Conservation (phyloP, 2,888 invertebrate species). For the Ormyrus labotus region DNA sequence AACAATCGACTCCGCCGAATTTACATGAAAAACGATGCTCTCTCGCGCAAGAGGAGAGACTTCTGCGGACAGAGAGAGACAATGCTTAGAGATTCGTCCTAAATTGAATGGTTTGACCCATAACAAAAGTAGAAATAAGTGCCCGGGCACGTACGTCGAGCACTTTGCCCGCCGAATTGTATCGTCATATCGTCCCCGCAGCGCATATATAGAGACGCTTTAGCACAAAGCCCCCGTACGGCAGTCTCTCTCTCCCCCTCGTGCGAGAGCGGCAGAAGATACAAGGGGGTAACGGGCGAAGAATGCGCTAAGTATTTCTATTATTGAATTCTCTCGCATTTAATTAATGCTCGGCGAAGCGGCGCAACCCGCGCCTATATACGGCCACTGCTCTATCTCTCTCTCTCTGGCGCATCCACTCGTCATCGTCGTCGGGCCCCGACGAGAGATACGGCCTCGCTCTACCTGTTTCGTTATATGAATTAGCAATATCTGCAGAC, state of each 20-base stretch:
- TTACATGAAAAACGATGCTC: constrained; percentile 51
- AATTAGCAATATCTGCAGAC: constrained; percentile 39
- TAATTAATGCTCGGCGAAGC: constrained; percentile 56
- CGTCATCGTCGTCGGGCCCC: too few relatives aligned
- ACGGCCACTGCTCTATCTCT: too few relatives aligned
- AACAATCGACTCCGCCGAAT: constrained; percentile 40
- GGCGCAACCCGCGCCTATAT: constrained; percentile 2
- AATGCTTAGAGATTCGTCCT: not conserved
- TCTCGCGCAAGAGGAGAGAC: not conserved
- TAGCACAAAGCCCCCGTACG: not conserved
- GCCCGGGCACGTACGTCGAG: constrained; percentile 45
- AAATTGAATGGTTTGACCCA: not conserved
- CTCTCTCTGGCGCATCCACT: too few relatives aligned
- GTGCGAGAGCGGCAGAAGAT: not conserved
- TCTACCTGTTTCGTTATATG: constrained; percentile 50
- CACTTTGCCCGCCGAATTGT: constrained; percentile 36
- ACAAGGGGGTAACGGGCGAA: constrained; percentile 37
- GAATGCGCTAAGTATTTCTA: constrained; percentile 57
- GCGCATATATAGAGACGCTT: not conserved
- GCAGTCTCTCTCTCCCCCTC: constrained; percentile 16
- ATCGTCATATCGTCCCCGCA: constrained; percentile 19
- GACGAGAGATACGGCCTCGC: too few relatives aligned
- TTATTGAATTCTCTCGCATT: constrained; percentile 58
- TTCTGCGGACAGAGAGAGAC: not conserved
- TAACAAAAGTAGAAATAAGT: constrained; percentile 45